A percentile compares a stretch with the other conserved stretches of the same genome.
These are phyloP conservation scores for Nematostella vectensis DNA, from an alignment of 92 coral and sea anemone genomes.

Conservation along the genomic window DNA sequence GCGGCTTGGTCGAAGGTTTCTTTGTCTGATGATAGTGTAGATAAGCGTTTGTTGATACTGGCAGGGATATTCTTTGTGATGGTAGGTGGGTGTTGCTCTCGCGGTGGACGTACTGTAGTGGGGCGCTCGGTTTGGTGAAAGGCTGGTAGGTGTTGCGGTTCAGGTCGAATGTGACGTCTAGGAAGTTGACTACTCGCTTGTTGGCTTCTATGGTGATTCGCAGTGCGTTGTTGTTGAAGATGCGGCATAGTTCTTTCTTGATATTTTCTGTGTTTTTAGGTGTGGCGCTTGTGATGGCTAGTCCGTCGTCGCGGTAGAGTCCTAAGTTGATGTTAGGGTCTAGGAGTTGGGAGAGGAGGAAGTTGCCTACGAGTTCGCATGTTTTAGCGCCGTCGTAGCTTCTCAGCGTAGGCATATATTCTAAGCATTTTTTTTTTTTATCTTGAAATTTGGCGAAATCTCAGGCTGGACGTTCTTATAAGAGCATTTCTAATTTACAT, in stretches of 20 bases:
- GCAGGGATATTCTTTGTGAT: constrained; percentile 25
- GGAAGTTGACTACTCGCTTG: constrained; percentile 27
- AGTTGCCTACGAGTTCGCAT: neutral
- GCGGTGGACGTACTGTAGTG: constrained; percentile 32
- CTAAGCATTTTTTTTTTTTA: too few species aligned
- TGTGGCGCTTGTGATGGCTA: neutral
- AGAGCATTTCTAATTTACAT: too few species aligned
- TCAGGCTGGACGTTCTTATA: too few species aligned
- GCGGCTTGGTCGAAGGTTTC: constrained; percentile 35
- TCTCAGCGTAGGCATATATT: too few species aligned
- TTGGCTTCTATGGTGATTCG: constrained; percentile 40
- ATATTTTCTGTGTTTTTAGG: neutral
- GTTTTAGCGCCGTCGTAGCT: neutral
- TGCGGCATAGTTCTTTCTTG: neutral
- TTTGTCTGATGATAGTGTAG: constrained; percentile 30
- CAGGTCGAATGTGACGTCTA: constrained; percentile 35
- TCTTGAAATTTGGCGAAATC: too few species aligned
- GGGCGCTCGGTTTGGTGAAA: constrained; percentile 30
- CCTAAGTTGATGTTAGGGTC: neutral
- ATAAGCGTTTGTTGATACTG: constrained; percentile 26
- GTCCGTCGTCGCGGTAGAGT: neutral
- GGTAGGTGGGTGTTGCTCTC: constrained; percentile 6
- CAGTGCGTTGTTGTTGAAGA: constrained; percentile 22
- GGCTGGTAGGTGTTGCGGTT: constrained; percentile 23
- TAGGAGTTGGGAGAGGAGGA: neutral